phyloP scores from a whole-genome alignment of 1,140 invertebrate genomes.

The Drosophila suzukii region DNA sequence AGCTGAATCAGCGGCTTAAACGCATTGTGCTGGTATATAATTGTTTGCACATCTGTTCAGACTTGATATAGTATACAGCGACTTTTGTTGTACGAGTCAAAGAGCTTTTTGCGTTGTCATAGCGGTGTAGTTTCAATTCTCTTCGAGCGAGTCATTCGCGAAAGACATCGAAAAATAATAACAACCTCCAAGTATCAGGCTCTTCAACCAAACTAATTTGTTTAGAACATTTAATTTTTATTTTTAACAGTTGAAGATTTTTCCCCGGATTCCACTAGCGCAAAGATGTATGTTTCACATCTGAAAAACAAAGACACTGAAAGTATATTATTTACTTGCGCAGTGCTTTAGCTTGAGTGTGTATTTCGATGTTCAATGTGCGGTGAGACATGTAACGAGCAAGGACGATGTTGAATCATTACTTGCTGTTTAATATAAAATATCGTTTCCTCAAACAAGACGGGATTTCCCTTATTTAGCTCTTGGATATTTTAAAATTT shows the following conservation, averaged over 20 bases:
- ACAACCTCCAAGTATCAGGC: conserved; percentile 10
- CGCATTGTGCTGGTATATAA: not conserved
- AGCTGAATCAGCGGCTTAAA: conserved; percentile 18
- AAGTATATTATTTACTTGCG: conserved; percentile 1
- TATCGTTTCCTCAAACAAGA: not conserved
- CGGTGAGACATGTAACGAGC: not conserved
- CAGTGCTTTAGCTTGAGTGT: not conserved
- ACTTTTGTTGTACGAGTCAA: not conserved
- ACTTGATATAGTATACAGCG: not conserved
- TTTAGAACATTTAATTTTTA: not conserved
- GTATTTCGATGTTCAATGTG: not conserved
- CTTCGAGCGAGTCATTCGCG: conserved; percentile 38
- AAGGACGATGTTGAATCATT: conserved; percentile 32
- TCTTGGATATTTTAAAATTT: not conserved
- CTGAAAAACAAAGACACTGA: not conserved
- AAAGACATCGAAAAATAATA: conserved; percentile 46
- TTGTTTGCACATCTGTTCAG: not conserved
- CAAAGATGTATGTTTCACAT: not conserved
- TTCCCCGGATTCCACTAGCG: too few relatives aligned
- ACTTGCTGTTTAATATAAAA: not conserved
- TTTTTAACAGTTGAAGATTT: not conserved
- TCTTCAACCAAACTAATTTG: conserved; percentile 3
- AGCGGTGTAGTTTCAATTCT: conserved; percentile 32
- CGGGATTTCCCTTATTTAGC: not conserved
- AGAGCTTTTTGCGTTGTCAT: conserved; percentile 45